Evolutionary conservation across 2,113 vertebrate species (phyloP).

Genomic region (Toxostoma redivivum): DNA sequence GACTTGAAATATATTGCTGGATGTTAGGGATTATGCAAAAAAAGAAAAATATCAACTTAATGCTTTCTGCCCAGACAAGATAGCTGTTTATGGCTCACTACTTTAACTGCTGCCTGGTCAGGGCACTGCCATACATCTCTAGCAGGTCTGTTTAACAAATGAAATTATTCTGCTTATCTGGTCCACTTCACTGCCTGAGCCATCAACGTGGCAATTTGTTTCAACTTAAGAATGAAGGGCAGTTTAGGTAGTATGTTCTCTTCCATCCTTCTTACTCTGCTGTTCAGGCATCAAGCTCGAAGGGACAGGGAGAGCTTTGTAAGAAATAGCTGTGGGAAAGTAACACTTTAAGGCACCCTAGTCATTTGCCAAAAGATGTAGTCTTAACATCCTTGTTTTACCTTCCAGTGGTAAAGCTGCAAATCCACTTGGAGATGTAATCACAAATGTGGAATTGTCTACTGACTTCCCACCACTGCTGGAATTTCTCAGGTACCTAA

Average conservation of each 20-base stretch:
- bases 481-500: conserved; percentile 85
- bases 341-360: background rate
- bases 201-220: background rate
- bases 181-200: background rate
- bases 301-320: background rate
- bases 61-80: background rate
- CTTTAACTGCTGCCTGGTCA: background rate
- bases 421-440: conserved; percentile 81
- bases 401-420: conserved; percentile 76
- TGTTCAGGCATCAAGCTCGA: background rate
- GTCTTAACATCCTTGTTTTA: conserved; percentile 40
- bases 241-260: background rate
- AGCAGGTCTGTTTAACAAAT: background rate
- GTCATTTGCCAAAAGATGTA: background rate
- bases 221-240: background rate
- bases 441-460: conserved; percentile 77
- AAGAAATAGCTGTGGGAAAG: background rate
- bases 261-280: background rate
- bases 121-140: background rate
- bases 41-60: background rate
- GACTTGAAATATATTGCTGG: background rate
- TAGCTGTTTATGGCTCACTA: background rate
- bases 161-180: background rate
- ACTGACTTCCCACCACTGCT: conserved; percentile 82
- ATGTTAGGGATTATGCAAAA: background rate